phyloP scores from a whole-genome alignment of 2,797 vertebrate genomes.

The Trachops cirrhosus region DNA sequence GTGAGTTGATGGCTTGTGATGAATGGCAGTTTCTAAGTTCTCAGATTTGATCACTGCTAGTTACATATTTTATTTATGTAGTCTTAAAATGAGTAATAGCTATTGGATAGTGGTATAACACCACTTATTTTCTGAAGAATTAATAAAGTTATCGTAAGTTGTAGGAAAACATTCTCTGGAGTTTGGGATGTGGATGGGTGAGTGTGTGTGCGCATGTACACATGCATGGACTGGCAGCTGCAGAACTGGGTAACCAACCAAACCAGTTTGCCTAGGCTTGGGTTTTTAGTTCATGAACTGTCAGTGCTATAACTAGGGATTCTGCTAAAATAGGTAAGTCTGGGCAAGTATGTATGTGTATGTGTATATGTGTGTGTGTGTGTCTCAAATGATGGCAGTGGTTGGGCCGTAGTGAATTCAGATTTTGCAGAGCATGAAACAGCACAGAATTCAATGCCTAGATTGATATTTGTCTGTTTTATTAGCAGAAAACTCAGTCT shows the following conservation, averaged over 20 bases:
- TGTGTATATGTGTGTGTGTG: not conserved
- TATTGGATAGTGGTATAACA: not conserved
- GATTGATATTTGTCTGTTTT: slow-evolving; percentile 82
- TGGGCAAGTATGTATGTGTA: not conserved
- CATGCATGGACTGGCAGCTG: not conserved
- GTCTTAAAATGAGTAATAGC: not conserved
- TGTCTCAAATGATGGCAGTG: slow-evolving; percentile 41
- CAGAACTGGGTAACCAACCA: not conserved
- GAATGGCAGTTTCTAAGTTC: slow-evolving; percentile 39
- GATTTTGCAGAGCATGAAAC: slow-evolving; percentile 64
- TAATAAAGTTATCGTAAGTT: slow-evolving; percentile 66
- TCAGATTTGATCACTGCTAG: slow-evolving; percentile 46
- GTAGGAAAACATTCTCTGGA: slow-evolving; percentile 47
- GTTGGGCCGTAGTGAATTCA: slow-evolving; percentile 70
- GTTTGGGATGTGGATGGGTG: not conserved
- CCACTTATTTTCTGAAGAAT: slow-evolving; percentile 34
- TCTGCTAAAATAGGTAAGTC: not conserved
- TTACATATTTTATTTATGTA: slow-evolving; percentile 38
- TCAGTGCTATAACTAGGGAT: not conserved
- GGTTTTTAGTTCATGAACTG: slow-evolving; percentile 28
- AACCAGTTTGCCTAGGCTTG: not conserved
- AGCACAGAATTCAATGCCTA: slow-evolving; percentile 77
- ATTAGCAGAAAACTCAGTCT: slow-evolving; percentile 83
- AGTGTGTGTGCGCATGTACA: not conserved
- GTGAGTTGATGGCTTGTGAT: slow-evolving; percentile 18